A percentile compares a stretch with the other conserved stretches of the same genome.
These are phyloP conservation scores for Protaetia brevitarsis DNA, from an alignment of 1,140 invertebrate genomes.

Conservation along the genomic window DNA sequence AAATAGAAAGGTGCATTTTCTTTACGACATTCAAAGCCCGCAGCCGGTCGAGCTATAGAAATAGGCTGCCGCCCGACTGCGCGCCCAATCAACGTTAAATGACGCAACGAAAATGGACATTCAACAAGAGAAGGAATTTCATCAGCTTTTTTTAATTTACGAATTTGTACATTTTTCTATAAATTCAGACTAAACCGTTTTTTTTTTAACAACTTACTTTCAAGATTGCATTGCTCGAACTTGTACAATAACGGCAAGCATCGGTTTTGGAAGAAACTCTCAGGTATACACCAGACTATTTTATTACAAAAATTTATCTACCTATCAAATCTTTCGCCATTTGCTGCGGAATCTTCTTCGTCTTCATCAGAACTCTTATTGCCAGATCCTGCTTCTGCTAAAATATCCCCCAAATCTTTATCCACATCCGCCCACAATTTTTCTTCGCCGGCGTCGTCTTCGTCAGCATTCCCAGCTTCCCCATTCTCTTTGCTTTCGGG, in stretches of 20 bases:
- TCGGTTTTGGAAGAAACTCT: neutral
- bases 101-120: too few species aligned
- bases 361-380: slow-evolving; percentile 70
- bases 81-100: too few species aligned
- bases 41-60: neutral
- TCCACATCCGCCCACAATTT: slow-evolving; percentile 72
- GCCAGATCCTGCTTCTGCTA: slow-evolving; percentile 61
- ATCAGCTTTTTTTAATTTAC: too few species aligned
- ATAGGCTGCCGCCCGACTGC: too few species aligned
- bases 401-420: slow-evolving; percentile 68
- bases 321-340: slow-evolving; percentile 49
- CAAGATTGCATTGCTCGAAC: neutral
- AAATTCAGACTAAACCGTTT: too few species aligned
- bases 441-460: slow-evolving; percentile 58
- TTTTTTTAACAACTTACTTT: neutral
- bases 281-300: neutral
- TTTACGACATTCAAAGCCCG: neutral
- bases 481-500: slow-evolving; percentile 25
- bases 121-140: too few species aligned
- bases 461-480: slow-evolving; percentile 33
- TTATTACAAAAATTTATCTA: slow-evolving; percentile 23
- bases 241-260: neutral
- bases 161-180: too few species aligned
- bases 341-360: slow-evolving; percentile 58
- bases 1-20: neutral